phyloP scores from a whole-genome alignment of 2,888 invertebrate genomes.

The Pollenia labialis region DNA sequence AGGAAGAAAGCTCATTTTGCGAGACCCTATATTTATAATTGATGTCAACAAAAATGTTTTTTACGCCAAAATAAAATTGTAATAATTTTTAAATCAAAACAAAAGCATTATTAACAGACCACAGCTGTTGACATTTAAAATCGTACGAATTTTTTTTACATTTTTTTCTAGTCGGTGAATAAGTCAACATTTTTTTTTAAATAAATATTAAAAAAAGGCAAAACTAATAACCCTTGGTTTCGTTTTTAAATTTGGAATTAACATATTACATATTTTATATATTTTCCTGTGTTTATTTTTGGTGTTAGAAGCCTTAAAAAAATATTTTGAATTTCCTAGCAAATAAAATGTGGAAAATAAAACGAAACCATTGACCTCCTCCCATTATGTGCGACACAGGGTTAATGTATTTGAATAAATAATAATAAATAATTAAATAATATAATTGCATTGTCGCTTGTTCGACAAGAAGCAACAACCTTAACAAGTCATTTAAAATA shows the following conservation, averaged over 20 bases:
- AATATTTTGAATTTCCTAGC: too few species aligned
- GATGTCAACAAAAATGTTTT: too few species aligned
- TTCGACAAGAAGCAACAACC: conserved; percentile 58
- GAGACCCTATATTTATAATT: too few species aligned
- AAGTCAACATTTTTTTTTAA: not conserved
- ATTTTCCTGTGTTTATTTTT: too few species aligned
- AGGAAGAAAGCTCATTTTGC: too few species aligned
- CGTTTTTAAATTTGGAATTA: too few species aligned
- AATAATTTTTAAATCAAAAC: not conserved
- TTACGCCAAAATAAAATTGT: too few species aligned
- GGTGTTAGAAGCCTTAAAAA: too few species aligned
- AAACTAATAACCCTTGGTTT: not conserved
- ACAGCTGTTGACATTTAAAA: conserved; percentile 30
- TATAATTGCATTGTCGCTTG: not conserved
- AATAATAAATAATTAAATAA: not conserved
- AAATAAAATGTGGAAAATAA: too few species aligned
- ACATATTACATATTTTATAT: too few species aligned
- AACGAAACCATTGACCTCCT: not conserved
- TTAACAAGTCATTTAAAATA: conserved; percentile 47
- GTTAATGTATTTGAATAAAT: conserved; percentile 10
- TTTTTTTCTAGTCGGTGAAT: not conserved
- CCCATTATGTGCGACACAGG: not conserved
- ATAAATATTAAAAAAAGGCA: not conserved
- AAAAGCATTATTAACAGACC: conserved; percentile 6
- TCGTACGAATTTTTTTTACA: conserved; percentile 4